Conservation (phyloP, 2,113 vertebrate species). For the Rhinichthys klamathensis region DNA sequence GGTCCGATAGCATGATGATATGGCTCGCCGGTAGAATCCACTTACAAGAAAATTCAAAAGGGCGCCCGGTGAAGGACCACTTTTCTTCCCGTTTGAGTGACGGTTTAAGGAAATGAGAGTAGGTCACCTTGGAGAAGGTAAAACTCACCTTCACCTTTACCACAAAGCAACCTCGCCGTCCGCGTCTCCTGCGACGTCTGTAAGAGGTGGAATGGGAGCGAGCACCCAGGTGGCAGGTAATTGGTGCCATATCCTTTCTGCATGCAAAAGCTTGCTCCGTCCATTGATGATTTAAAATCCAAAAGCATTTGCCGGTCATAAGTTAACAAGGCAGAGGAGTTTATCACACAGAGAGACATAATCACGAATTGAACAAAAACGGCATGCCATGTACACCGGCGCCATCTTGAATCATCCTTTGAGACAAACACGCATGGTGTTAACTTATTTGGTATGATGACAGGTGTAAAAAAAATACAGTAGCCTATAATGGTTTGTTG, state of each 20-base stretch:
- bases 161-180: not conserved
- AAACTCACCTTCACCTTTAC: not conserved
- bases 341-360: too few relatives aligned
- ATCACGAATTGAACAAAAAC: too few relatives aligned
- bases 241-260: not conserved
- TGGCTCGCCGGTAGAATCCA: not conserved
- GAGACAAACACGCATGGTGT: not conserved
- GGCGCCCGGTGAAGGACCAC: not conserved
- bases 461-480: constrained; percentile 13
- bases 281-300: too few relatives aligned
- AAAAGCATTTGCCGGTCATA: too few relatives aligned
- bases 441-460: constrained; percentile 17
- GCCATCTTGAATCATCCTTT: too few relatives aligned
- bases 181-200: not conserved
- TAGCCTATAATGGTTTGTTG: constrained; percentile 3
- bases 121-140: not conserved
- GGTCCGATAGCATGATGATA: too few relatives aligned
- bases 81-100: not conserved
- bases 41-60: not conserved
- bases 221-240: not conserved
- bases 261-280: not conserved
- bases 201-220: not conserved
- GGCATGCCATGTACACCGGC: too few relatives aligned
- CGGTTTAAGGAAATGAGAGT: not conserved
- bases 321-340: too few relatives aligned